These are phyloP conservation scores for Drosophila pruinosa DNA, from an alignment of 1,140 invertebrate genomes.

Conservation along the genomic window DNA sequence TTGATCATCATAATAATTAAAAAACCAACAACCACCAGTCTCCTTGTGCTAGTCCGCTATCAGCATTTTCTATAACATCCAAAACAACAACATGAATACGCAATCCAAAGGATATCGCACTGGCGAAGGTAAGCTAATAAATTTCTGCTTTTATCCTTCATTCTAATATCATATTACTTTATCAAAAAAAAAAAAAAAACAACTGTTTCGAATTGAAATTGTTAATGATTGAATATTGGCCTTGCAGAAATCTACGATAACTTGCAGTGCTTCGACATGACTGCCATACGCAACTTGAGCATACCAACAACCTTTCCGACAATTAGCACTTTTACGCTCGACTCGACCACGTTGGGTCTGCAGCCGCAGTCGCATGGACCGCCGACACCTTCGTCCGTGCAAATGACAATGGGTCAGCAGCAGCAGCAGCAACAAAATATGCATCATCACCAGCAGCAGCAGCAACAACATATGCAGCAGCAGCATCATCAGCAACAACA, in stretches of 20 bases:
- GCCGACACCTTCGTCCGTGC: conserved; percentile 40
- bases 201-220: background rate
- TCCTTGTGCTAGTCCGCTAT: conserved; percentile 64
- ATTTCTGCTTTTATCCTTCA: background rate
- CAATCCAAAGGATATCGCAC: conserved; percentile 81
- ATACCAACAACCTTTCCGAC: conserved; percentile 79
- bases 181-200: no score
- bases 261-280: conserved; percentile 79
- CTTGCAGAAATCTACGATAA: conserved; percentile 79
- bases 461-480: conserved; percentile 59
- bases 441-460: conserved; percentile 45
- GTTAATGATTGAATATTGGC: background rate
- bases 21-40: conserved; percentile 50
- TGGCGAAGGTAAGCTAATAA: conserved; percentile 67
- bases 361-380: conserved; percentile 58
- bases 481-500: conserved; percentile 47
- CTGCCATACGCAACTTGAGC: conserved; percentile 79
- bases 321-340: conserved; percentile 80
- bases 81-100: conserved; percentile 69
- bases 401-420: conserved; percentile 34
- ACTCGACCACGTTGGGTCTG: conserved; percentile 71
- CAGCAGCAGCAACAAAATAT: conserved; percentile 35
- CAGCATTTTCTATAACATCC: conserved; percentile 58
- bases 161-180: no score
- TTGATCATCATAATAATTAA: conserved; percentile 24